Percentiles rank a stretch among this genome's conserved stretches.
Evolutionary conservation across 2,113 vertebrate species (phyloP).

Genomic region (Phalacrocorax pelagicus): DNA sequence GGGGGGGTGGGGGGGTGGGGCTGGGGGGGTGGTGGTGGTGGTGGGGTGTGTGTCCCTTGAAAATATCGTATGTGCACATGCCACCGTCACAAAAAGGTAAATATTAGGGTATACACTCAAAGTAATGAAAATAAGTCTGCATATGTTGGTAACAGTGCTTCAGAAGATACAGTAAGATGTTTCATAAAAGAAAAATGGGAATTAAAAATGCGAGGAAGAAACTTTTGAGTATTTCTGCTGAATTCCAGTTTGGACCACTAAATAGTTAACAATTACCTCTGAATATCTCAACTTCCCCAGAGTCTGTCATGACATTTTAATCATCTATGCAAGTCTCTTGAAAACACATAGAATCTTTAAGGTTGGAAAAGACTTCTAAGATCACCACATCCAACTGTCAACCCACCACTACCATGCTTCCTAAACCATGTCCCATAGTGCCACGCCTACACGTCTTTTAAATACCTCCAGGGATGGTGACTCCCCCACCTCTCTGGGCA

Average conservation of each 20-base stretch:
- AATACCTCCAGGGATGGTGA: too few relatives aligned
- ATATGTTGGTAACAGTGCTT: neutral
- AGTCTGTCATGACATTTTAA: neutral
- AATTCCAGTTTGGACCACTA: neutral
- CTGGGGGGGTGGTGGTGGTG: too few relatives aligned
- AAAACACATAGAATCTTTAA: neutral
- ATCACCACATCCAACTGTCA: too few relatives aligned
- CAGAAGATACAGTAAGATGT: neutral
- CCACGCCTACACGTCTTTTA: too few relatives aligned
- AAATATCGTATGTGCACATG: neutral
- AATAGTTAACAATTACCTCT: neutral
- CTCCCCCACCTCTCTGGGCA: too few relatives aligned
- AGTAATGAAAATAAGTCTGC: neutral
- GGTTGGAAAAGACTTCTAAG: too few relatives aligned
- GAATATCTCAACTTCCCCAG: neutral
- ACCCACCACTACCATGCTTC: too few relatives aligned
- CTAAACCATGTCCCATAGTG: too few relatives aligned
- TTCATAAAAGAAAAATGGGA: neutral
- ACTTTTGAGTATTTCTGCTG: neutral
- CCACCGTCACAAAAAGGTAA: neutral
- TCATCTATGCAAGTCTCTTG: neutral
- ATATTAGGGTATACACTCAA: neutral
- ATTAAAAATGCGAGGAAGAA: neutral
- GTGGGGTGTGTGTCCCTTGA: neutral
- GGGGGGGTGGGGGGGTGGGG: too few relatives aligned